These are phyloP conservation scores for Hassar affinis DNA, from an alignment of 2,113 vertebrate genomes.

Conservation along the genomic window DNA sequence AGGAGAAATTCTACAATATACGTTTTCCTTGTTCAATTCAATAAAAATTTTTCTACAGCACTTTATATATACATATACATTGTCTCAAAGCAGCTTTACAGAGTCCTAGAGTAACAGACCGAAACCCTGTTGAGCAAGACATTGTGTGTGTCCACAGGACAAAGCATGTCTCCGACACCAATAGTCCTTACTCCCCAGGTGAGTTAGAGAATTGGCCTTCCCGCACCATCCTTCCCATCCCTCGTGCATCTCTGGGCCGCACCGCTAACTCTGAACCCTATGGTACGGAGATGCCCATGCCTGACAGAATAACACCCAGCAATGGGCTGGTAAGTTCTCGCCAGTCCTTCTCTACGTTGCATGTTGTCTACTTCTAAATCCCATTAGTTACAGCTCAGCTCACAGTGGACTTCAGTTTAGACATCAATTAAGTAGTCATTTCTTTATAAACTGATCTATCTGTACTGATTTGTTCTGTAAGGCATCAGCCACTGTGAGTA, in stretches of 20 bases:
- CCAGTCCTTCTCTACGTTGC: neutral
- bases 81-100: too few species aligned
- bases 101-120: too few species aligned
- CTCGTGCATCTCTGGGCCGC: conserved; percentile 61
- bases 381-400: neutral
- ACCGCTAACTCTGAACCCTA: conserved; percentile 4
- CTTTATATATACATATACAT: too few species aligned
- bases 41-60: too few species aligned
- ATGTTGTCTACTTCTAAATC: neutral
- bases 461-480: neutral
- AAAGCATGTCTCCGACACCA: neutral
- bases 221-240: conserved; percentile 59
- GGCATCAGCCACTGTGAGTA: conserved; percentile 27
- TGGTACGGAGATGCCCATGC: conserved; percentile 65
- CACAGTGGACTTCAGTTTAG: neutral
- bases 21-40: too few species aligned
- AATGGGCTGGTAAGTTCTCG: conserved; percentile 69
- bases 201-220: conserved; percentile 57
- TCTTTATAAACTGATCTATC: neutral
- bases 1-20: neutral
- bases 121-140: too few species aligned
- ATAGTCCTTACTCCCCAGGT: conserved; percentile 60
- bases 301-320: conserved; percentile 47
- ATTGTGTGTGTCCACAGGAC: neutral
- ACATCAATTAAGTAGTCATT: neutral